A percentile compares a stretch with the other conserved stretches of the same genome.
These are phyloP conservation scores for Plagiodera versicolora DNA, from an alignment of 2,888 invertebrate species.

Conservation along the genomic window DNA sequence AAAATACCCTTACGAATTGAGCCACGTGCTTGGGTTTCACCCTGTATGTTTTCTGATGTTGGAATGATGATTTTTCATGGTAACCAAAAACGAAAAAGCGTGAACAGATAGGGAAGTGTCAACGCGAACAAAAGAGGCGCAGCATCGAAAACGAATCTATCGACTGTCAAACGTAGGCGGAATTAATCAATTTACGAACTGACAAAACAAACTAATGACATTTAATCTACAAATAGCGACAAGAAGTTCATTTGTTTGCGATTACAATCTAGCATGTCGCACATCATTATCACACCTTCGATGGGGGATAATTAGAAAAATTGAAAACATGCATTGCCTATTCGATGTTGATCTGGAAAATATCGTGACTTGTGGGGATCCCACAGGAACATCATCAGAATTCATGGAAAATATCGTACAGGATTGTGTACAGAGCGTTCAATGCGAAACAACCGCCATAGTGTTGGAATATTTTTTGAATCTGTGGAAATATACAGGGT, in stretches of 20 bases:
- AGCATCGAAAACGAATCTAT: constrained; percentile 1
- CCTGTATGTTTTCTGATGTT: too few relatives aligned
- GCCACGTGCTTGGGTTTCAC: too few relatives aligned
- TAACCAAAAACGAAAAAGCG: too few relatives aligned
- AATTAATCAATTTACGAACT: constrained; percentile 30
- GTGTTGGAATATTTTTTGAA: too few relatives aligned
- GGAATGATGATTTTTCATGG: too few relatives aligned
- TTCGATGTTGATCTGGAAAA: neutral
- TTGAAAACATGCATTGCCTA: constrained; percentile 30
- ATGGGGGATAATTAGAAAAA: constrained; percentile 39
- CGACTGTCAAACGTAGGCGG: constrained; percentile 18
- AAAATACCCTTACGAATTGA: too few relatives aligned
- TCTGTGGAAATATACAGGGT: too few relatives aligned
- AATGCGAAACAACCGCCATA: too few relatives aligned
- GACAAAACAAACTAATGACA: constrained; percentile 25
- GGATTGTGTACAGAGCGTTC: too few relatives aligned
- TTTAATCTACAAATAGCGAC: constrained; percentile 26
- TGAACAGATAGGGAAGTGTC: too few relatives aligned
- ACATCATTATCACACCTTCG: constrained; percentile 42
- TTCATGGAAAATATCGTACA: neutral
- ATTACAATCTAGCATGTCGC: constrained; percentile 42
- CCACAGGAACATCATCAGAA: neutral
- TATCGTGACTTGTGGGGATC: neutral
- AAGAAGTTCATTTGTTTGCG: constrained; percentile 36
- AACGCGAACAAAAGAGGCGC: neutral